Percentiles rank a stretch among this genome's conserved stretches.
These are phyloP conservation scores for Andrena bicolor DNA, from an alignment of 2,888 invertebrate species.

Conservation along the genomic window DNA sequence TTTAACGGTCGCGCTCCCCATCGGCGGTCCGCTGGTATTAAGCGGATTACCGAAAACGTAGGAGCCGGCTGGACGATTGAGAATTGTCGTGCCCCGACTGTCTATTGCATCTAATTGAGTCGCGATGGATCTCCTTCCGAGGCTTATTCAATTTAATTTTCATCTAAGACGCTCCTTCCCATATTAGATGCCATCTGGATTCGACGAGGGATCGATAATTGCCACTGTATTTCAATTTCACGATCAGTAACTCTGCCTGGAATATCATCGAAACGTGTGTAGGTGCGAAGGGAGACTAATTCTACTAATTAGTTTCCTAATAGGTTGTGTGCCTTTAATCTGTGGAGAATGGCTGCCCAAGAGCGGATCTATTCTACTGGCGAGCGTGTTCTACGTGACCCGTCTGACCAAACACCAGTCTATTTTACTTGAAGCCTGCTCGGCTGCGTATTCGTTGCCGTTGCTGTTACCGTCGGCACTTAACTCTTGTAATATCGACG, in stretches of 20 bases:
- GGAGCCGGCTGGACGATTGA: conserved; percentile 55
- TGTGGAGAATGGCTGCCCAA: neutral
- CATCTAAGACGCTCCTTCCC: neutral
- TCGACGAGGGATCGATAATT: conserved; percentile 5
- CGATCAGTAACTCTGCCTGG: neutral
- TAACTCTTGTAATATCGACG: too few species aligned
- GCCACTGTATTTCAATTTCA: neutral
- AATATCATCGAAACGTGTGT: neutral
- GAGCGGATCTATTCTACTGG: neutral
- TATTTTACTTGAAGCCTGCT: conserved; percentile 4
- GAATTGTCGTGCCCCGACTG: conserved; percentile 61
- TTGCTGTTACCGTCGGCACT: too few species aligned
- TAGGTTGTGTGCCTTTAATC: too few species aligned
- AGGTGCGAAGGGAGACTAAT: too few species aligned
- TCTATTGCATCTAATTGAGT: conserved; percentile 68
- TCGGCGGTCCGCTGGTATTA: conserved; percentile 61
- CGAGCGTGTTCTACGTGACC: conserved; percentile 1
- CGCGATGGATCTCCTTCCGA: conserved; percentile 59
- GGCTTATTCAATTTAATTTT: conserved; percentile 52
- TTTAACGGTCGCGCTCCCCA: conserved; percentile 65
- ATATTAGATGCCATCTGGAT: conserved; percentile 3
- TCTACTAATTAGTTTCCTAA: too few species aligned
- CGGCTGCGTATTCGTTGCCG: neutral
- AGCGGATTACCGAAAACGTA: conserved; percentile 75
- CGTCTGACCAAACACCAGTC: neutral